Evolutionary conservation across 2,113 vertebrate species (phyloP).

Genomic region (Spheniscus mendiculus): DNA sequence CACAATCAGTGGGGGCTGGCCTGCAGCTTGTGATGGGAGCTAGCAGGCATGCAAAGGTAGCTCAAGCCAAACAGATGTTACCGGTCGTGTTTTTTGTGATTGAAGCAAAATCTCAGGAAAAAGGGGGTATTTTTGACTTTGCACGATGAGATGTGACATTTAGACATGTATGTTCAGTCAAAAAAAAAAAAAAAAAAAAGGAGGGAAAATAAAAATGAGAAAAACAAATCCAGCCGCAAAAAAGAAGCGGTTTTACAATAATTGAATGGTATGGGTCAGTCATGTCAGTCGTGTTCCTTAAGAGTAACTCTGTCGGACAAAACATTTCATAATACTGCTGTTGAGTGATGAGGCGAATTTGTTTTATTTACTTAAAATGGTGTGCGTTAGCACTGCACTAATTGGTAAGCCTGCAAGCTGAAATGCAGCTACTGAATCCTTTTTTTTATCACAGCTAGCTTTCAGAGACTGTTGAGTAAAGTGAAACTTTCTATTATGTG

Average conservation of each 20-base stretch:
- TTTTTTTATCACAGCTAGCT: not conserved
- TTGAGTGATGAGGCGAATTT: not conserved
- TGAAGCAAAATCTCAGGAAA: not conserved
- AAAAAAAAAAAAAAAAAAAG: not conserved
- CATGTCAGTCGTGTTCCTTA: not conserved
- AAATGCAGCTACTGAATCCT: not conserved
- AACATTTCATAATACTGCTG: not conserved
- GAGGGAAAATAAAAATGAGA: not conserved
- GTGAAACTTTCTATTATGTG: not conserved
- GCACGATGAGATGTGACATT: not conserved
- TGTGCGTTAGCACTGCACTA: not conserved
- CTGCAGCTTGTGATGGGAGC: not conserved
- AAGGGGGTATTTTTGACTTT: not conserved
- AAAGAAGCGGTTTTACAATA: not conserved
- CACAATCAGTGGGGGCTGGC: not conserved
- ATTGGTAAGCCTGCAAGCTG: not conserved
- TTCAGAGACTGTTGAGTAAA: not conserved
- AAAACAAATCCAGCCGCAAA: not conserved
- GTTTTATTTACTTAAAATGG: not conserved
- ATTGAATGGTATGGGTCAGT: not conserved
- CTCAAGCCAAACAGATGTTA: not conserved
- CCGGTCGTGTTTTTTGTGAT: not conserved
- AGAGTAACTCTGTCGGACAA: not conserved
- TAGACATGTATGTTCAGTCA: not conserved
- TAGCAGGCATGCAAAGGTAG: not conserved